Evolutionary conservation across 1,140 invertebrate genomes (phyloP).

Genomic region (Hypothenemus hampei): DNA sequence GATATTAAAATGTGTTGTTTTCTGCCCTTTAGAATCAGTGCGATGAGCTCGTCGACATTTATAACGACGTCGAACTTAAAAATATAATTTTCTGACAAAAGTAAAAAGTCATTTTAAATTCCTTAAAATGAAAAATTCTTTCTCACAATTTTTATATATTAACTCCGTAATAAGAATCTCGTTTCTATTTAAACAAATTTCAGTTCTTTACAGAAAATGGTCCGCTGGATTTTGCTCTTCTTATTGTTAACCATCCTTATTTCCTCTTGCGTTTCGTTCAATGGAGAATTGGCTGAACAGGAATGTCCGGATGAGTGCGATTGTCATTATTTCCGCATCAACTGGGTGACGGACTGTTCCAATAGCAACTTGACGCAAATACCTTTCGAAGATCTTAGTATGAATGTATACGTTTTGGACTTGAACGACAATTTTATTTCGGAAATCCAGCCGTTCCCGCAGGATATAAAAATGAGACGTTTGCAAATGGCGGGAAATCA

Average conservation of each 20-base stretch:
- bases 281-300: constrained; percentile 58
- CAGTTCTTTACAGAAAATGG: constrained; percentile 18
- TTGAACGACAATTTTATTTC: constrained; percentile 65
- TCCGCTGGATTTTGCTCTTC: not conserved
- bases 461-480: constrained; percentile 61
- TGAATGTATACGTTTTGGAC: constrained; percentile 65
- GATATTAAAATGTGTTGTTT: no score
- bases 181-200: constrained; percentile 9
- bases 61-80: not conserved
- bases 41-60: no score
- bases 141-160: not conserved
- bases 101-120: not conserved
- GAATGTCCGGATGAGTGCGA: constrained; percentile 69
- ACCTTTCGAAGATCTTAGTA: constrained; percentile 61
- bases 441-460: constrained; percentile 55
- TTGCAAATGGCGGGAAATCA: constrained; percentile 66
- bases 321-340: constrained; percentile 70
- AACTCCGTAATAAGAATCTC: no score
- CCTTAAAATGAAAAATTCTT: not conserved
- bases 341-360: constrained; percentile 72
- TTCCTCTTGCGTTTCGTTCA: constrained; percentile 42
- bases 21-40: no score
- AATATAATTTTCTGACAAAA: not conserved
- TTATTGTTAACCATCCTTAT: constrained; percentile 4
- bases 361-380: constrained; percentile 68